Evolutionary conservation across 2,797 vertebrate species (phyloP).

Genomic region (Parambassis ranga): DNA sequence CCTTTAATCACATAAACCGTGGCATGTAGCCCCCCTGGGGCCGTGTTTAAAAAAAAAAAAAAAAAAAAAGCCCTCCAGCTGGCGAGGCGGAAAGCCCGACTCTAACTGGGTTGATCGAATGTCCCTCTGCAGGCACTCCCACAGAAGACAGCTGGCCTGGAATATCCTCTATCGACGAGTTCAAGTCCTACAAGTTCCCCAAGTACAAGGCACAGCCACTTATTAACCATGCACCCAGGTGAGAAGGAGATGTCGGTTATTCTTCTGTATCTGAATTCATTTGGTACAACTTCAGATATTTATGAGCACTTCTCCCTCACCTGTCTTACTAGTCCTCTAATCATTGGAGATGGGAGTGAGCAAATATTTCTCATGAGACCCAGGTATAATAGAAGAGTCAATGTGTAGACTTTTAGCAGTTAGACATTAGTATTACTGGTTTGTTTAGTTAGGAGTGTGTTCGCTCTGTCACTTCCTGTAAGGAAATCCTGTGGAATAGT

Average conservation of each 20-base stretch:
- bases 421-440: conserved; percentile 39
- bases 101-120: conserved; percentile 42
- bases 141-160: conserved; percentile 94
- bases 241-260: conserved; percentile 5
- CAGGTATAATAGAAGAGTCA: conserved; percentile 49
- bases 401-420: conserved; percentile 6
- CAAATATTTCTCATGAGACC: conserved; percentile 44
- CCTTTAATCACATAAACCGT: conserved; percentile 54
- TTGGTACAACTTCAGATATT: not conserved
- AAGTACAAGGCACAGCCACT: conserved; percentile 93
- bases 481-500: conserved; percentile 83
- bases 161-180: conserved; percentile 92
- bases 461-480: conserved; percentile 71
- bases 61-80: conserved; percentile 57
- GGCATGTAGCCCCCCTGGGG: conserved; percentile 40
- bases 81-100: conserved; percentile 4
- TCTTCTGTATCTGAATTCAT: not conserved
- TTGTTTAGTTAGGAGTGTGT: conserved; percentile 60
- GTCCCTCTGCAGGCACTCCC: conserved; percentile 85
- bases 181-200: conserved; percentile 95
- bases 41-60: too few relatives aligned
- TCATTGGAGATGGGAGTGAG: conserved; percentile 51
- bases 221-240: conserved; percentile 96
- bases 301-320: not conserved
- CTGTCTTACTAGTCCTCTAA: conserved; percentile 56